Evolutionary conservation across 2,113 vertebrate genomes (phyloP).

Genomic region (Neofelis nebulosa): DNA sequence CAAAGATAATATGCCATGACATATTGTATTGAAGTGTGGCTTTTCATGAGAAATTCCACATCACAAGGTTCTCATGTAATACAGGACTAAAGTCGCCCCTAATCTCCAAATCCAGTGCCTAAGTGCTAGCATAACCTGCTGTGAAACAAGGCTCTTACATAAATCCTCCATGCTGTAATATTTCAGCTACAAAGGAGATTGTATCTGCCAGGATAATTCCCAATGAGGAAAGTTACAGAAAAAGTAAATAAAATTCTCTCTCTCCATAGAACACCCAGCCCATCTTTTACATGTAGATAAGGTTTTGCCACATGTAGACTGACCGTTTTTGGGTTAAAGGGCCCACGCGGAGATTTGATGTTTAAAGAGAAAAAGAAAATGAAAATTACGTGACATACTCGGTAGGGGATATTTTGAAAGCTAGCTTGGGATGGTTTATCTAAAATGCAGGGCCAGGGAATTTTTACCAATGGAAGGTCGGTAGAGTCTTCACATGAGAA

Average conservation of each 20-base stretch:
- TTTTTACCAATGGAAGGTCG: background rate
- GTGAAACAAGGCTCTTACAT: slow-evolving; percentile 61
- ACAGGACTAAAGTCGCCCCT: slow-evolving; percentile 37
- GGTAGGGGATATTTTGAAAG: slow-evolving; percentile 69
- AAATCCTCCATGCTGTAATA: slow-evolving; percentile 55
- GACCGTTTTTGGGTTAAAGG: slow-evolving; percentile 42
- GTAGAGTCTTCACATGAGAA: slow-evolving; percentile 14
- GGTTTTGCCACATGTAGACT: background rate
- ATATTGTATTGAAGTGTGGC: slow-evolving; percentile 61
- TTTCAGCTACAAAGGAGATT: slow-evolving; percentile 42
- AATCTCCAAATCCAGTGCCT: slow-evolving; percentile 65
- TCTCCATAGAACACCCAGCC: background rate
- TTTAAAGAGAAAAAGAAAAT: slow-evolving; percentile 66
- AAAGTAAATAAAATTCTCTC: slow-evolving; percentile 65
- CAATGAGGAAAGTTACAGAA: slow-evolving; percentile 44
- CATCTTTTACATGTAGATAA: slow-evolving; percentile 16
- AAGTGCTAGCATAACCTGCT: slow-evolving; percentile 48
- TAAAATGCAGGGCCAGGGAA: slow-evolving; percentile 22
- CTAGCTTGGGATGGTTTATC: slow-evolving; percentile 61
- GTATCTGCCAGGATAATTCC: slow-evolving; percentile 25
- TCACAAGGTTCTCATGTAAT: slow-evolving; percentile 47
- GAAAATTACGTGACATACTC: slow-evolving; percentile 39
- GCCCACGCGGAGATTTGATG: slow-evolving; percentile 33
- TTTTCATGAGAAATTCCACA: slow-evolving; percentile 77
- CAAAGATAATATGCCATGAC: slow-evolving; percentile 75